phyloP scores from a whole-genome alignment of 2,888 invertebrate species.

The Ormyrus rosae region DNA sequence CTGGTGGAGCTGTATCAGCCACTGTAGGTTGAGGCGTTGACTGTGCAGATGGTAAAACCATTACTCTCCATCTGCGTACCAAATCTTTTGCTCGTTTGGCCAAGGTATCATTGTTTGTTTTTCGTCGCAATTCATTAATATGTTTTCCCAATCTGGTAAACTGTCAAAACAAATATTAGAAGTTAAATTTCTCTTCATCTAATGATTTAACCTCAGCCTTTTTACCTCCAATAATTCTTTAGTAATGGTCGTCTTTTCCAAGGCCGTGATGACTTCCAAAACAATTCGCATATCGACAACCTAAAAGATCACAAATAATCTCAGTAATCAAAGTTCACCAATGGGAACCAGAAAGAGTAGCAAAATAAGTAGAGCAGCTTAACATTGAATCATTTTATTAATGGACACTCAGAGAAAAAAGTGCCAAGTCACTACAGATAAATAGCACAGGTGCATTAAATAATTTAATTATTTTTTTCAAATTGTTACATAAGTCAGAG shows the following conservation, averaged over 20 bases:
- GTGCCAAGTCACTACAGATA: conserved; percentile 18
- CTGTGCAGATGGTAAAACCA: conserved; percentile 81
- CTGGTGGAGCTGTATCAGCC: conserved; percentile 69
- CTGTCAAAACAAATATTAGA: conserved; percentile 76
- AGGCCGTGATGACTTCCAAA: conserved; percentile 92
- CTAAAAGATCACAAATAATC: conserved; percentile 76
- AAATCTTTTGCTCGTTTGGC: conserved; percentile 94
- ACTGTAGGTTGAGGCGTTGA: conserved; percentile 70
- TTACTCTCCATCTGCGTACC: conserved; percentile 94
- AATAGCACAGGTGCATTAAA: background rate
- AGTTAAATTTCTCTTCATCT: conserved; percentile 6
- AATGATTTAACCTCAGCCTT: conserved; percentile 60
- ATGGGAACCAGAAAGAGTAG: too few relatives aligned
- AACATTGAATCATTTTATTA: background rate
- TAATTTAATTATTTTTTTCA: background rate
- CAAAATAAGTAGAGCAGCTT: too few relatives aligned
- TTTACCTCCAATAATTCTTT: conserved; percentile 92
- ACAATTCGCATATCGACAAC: conserved; percentile 96
- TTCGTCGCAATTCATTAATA: conserved; percentile 93
- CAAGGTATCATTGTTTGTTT: conserved; percentile 88
- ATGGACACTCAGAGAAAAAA: background rate
- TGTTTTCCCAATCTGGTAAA: conserved; percentile 95
- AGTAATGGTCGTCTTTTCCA: conserved; percentile 94
- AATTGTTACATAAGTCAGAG: conserved; percentile 30
- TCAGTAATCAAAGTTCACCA: conserved; percentile 3